Evolutionary conservation across 2,113 vertebrate species (phyloP).

Genomic region (Pseudorectes ferrugineus): DNA sequence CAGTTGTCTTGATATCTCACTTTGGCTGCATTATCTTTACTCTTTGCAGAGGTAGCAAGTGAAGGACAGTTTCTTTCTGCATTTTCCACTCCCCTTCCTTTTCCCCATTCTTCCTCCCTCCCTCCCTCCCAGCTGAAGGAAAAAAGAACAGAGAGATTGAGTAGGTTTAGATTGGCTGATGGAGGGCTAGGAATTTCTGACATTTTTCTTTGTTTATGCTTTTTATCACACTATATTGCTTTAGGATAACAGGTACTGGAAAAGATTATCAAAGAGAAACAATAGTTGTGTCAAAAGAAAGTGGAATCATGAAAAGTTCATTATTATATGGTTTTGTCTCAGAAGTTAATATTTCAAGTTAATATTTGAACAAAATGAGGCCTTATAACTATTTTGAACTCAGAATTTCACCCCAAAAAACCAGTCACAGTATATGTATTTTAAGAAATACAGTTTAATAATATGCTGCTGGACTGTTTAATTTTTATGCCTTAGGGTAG

Average conservation of each 20-base stretch:
- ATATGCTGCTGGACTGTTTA: conserved; percentile 47
- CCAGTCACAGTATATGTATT: conserved; percentile 53
- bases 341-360: neutral
- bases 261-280: neutral
- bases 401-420: neutral
- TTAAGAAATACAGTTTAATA: conserved; percentile 21
- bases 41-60: neutral
- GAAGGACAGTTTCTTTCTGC: neutral
- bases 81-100: neutral
- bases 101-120: neutral
- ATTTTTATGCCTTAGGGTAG: conserved; percentile 15
- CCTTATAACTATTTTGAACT: neutral
- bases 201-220: neutral
- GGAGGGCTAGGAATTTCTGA: neutral
- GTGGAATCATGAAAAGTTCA: neutral
- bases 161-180: neutral
- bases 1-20: neutral
- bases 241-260: neutral
- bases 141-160: neutral
- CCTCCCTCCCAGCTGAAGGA: neutral
- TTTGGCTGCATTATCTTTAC: neutral
- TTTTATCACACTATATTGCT: neutral
- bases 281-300: neutral
- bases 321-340: neutral
- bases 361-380: neutral